Conservation (phyloP, 2,113 vertebrate genomes). For the Podocnemis expansa region DNA sequence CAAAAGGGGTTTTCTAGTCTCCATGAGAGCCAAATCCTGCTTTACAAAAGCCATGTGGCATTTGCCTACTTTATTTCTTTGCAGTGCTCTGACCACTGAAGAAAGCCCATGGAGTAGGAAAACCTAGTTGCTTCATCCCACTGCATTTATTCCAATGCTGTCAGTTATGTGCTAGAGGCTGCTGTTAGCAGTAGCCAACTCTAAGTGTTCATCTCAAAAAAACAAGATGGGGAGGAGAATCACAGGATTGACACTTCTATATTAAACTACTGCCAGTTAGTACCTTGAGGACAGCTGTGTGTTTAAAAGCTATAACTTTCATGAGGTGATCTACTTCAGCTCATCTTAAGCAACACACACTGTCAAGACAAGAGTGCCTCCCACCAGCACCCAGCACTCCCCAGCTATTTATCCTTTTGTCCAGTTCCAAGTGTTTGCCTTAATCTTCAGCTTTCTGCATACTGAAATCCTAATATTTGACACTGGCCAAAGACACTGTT, state of each 20-base stretch:
- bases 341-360: neutral
- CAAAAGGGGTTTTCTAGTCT: neutral
- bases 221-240: neutral
- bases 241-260: neutral
- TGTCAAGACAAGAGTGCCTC: neutral
- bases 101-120: neutral
- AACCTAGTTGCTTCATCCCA: neutral
- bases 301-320: too few species aligned
- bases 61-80: neutral
- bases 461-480: too few species aligned
- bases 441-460: neutral
- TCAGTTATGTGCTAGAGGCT: neutral
- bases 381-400: neutral
- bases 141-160: neutral
- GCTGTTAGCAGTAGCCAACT: neutral
- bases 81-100: neutral
- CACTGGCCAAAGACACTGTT: too few species aligned
- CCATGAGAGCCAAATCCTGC: neutral
- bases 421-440: too few species aligned
- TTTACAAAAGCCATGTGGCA: neutral
- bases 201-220: neutral
- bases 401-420: too few species aligned
- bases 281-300: too few species aligned
- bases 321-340: too few species aligned
- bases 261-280: neutral